Conservation (phyloP, 1,140 invertebrate species). For the Homarus americanus region DNA sequence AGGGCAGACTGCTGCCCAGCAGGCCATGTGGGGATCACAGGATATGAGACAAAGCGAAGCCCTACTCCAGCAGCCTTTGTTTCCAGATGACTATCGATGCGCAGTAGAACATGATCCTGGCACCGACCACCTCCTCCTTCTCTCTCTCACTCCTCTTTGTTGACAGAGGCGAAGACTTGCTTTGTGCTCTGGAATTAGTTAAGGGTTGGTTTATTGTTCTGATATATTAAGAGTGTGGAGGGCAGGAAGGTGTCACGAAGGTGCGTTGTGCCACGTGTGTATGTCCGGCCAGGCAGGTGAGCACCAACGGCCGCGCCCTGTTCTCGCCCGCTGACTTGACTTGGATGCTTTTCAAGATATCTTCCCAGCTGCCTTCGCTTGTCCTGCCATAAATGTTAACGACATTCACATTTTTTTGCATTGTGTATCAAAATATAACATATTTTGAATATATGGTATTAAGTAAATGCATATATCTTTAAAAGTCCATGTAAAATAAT, state of each 20-base stretch:
- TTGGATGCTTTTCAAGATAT: constrained; percentile 37
- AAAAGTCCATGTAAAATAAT: too few relatives aligned
- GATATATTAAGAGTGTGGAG: constrained; percentile 46
- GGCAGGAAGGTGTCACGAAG: constrained; percentile 66
- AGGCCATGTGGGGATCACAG: constrained; percentile 62
- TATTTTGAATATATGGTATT: neutral
- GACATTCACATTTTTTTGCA: neutral
- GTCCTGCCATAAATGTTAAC: neutral
- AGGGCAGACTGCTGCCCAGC: neutral
- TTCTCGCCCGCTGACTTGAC: constrained; percentile 44
- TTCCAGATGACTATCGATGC: constrained; percentile 70
- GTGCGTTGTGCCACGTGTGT: constrained; percentile 69
- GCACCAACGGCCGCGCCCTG: constrained; percentile 59
- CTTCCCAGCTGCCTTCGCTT: constrained; percentile 28
- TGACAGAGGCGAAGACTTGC: neutral
- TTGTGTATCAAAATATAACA: neutral
- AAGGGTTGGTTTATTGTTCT: neutral
- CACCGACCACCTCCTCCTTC: constrained; percentile 3
- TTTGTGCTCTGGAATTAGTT: neutral
- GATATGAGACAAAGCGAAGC: constrained; percentile 73
- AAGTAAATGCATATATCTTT: too few relatives aligned
- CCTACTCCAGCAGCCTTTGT: constrained; percentile 71
- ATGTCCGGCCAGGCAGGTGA: constrained; percentile 69
- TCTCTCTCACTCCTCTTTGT: neutral
- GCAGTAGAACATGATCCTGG: constrained; percentile 65